Base-by-base conservation (phyloP, 1,140 invertebrate species). In the Andricus grossulariae region DNA sequence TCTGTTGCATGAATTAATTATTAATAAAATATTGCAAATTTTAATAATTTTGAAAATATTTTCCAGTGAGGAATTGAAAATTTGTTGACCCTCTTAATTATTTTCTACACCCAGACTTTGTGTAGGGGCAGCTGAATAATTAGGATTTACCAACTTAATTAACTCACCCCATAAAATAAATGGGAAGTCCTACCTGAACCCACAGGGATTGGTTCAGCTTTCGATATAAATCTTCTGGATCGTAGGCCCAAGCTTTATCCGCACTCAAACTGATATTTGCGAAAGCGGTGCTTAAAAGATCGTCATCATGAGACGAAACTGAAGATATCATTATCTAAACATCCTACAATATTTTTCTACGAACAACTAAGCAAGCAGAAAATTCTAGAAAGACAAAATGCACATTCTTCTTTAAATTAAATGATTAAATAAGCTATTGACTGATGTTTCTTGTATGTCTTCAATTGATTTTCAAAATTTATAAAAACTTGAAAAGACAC, bases 241-340 rank as follows among this genome's bases (percentile, higher is more conserved):
- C 76, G 52, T 81, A 85, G 19, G 80, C 80, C 90, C 90, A 91
- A 75, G 84, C 83, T 77, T 84, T 85, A 80, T 90, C 86, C 15
- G 88, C 90, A 57, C 88, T 86, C 76, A 91, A 78, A 75, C 83
- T 85, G 52, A 91, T 86, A 79, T 91, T 91, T 54, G 87, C 88
- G 39, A 88, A 89, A 18, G 89, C 88, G 83, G 83, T 85, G 60
- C 83, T 91, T 52, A 91, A 66, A 74, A 88, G 83, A 76, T 90
- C 88, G 54, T 87, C 89, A 79, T 87, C 86, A 83, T 85, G 84
- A 66, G 87, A 88, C 80, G 85, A 77, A 80, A 85, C 71, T 77
- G 86, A 84, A 75, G 86, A 81, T 88, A 89, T 87, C 90, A 89
- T 90, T 87, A 88, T 89, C 83, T 79, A 76, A 79, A 82, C 84